These are phyloP conservation scores for Momotus momota DNA, from an alignment of 2,797 vertebrate genomes.

Conservation along the genomic window DNA sequence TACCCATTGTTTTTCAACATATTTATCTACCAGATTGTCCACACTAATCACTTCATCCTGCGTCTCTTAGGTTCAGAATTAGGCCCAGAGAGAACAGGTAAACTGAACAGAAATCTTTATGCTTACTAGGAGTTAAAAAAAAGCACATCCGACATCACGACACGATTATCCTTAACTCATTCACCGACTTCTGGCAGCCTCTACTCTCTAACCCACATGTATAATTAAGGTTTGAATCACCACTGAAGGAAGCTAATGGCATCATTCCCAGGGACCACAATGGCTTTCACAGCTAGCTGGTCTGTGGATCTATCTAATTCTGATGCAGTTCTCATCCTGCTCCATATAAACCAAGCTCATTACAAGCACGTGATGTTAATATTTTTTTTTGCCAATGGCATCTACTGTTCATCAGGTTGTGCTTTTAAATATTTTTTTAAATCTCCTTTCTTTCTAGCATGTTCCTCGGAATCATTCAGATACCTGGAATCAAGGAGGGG, in stretches of 20 bases:
- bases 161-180: neutral
- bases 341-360: neutral
- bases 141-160: neutral
- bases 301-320: conserved; percentile 12
- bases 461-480: neutral
- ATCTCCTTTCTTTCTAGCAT: neutral
- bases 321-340: conserved; percentile 8
- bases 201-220: neutral
- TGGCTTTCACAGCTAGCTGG: neutral
- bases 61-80: neutral
- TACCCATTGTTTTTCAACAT: neutral
- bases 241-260: conserved; percentile 9
- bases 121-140: neutral
- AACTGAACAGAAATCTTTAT: neutral
- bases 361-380: neutral
- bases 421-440: neutral
- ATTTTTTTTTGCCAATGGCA: neutral
- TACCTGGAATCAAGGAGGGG: neutral
- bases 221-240: conserved; percentile 1
- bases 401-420: neutral
- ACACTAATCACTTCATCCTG: neutral
- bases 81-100: neutral
- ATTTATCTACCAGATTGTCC: neutral
- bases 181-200: conserved; percentile 21
- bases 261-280: conserved; percentile 12